Percentiles rank a stretch among this genome's conserved stretches.
Evolutionary conservation across 1,140 invertebrate species (phyloP).

Genomic region (Brachionus sp.): DNA sequence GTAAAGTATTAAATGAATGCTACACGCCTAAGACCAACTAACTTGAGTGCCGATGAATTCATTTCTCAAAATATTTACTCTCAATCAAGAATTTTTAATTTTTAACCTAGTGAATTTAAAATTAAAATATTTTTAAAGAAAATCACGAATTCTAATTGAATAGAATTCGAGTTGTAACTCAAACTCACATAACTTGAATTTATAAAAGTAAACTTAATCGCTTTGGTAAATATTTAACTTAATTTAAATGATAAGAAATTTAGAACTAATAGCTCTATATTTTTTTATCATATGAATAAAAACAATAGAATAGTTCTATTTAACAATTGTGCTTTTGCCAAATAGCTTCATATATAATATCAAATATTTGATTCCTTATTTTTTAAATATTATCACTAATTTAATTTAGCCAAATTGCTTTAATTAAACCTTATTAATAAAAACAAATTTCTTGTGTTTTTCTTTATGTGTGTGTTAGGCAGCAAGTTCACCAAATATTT

Average conservation of each 20-base stretch:
- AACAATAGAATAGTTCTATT: not conserved
- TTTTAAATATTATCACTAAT: constrained; percentile 26
- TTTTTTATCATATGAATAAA: not conserved
- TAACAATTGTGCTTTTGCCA: constrained; percentile 19
- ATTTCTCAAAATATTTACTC: constrained; percentile 22
- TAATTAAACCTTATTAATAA: constrained; percentile 7
- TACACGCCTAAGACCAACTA: constrained; percentile 14
- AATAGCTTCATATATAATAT: not conserved
- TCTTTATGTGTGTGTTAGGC: not conserved
- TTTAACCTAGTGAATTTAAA: constrained; percentile 24
- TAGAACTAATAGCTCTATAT: not conserved
- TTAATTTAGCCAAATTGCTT: not conserved
- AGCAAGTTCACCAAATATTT: not conserved
- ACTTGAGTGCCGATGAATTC: not conserved
- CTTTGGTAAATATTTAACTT: constrained; percentile 14
- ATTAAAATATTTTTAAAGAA: not conserved
- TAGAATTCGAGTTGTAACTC: not conserved
- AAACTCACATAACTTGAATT: not conserved
- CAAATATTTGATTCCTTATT: constrained; percentile 14
- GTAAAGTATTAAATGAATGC: not conserved
- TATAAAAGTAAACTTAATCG: not conserved
- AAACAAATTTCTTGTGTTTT: not conserved
- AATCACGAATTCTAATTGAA: constrained; percentile 26
- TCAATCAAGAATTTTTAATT: constrained; percentile 21
- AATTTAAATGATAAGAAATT: constrained; percentile 37